Conservation (phyloP, 2,888 invertebrate species). For the Aspidiotus destructor region DNA sequence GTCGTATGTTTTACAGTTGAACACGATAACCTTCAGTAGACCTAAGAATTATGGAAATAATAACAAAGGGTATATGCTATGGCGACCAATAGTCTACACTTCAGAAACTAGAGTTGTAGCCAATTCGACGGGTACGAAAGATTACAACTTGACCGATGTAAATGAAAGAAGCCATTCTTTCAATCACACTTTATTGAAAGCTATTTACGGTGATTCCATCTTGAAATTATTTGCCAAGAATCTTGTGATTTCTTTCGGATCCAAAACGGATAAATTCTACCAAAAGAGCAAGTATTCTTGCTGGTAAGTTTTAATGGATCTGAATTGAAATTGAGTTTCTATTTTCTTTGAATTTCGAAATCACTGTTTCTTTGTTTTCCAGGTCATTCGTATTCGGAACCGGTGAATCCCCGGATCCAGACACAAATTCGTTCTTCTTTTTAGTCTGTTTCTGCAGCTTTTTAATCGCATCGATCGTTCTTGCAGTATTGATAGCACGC, state of each 20-base stretch:
- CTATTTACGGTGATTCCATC: background rate
- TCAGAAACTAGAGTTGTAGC: background rate
- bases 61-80: background rate
- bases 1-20: background rate
- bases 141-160: background rate
- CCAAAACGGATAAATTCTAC: background rate
- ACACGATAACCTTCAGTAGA: background rate
- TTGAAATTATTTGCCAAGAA: background rate
- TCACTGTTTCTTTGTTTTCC: background rate
- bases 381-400: background rate
- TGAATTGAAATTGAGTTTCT: background rate
- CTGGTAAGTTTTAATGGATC: background rate
- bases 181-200: background rate
- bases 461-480: too few species aligned
- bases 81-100: background rate
- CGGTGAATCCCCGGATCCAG: background rate
- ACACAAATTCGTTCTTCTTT: too few species aligned
- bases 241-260: background rate
- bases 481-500: too few species aligned
- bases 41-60: background rate
- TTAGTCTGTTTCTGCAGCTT: too few species aligned
- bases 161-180: background rate
- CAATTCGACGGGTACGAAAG: background rate
- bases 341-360: background rate
- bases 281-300: background rate